Evolutionary conservation across 2,113 vertebrate species (phyloP).

Genomic region (Python bivittatus): DNA sequence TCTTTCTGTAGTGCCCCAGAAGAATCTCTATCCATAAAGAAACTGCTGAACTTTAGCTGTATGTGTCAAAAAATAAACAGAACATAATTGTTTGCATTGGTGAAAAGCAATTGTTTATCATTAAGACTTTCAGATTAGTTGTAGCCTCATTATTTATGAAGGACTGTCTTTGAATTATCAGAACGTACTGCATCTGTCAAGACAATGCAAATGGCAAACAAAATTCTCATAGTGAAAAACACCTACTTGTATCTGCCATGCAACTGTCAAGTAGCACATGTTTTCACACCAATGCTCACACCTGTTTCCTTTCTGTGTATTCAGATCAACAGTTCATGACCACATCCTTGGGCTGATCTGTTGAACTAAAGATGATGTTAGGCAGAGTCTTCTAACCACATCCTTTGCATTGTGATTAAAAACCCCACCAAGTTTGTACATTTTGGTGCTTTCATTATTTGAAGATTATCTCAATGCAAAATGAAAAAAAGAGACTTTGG

Average conservation of each 20-base stretch:
- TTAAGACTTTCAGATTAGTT: neutral
- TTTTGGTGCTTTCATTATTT: no score
- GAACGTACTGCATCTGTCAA: neutral
- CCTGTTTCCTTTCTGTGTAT: neutral
- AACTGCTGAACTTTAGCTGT: neutral
- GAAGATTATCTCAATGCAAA: no score
- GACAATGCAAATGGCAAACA: neutral
- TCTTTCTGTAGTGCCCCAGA: neutral
- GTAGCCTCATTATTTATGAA: neutral
- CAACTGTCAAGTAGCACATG: neutral
- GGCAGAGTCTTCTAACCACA: neutral
- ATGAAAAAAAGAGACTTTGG: no score
- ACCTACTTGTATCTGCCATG: neutral
- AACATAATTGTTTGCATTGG: neutral
- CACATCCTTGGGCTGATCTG: neutral
- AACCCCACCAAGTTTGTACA: neutral
- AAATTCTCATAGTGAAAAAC: neutral
- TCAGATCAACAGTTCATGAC: neutral
- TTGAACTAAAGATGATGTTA: neutral
- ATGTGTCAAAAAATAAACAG: no score
- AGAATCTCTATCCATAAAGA: neutral
- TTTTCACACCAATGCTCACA: neutral
- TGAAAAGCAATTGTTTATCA: neutral
- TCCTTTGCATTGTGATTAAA: neutral
- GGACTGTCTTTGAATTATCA: neutral